Evolutionary conservation across 2,888 invertebrate species (phyloP).

Genomic region (Protodeltote pygarga): DNA sequence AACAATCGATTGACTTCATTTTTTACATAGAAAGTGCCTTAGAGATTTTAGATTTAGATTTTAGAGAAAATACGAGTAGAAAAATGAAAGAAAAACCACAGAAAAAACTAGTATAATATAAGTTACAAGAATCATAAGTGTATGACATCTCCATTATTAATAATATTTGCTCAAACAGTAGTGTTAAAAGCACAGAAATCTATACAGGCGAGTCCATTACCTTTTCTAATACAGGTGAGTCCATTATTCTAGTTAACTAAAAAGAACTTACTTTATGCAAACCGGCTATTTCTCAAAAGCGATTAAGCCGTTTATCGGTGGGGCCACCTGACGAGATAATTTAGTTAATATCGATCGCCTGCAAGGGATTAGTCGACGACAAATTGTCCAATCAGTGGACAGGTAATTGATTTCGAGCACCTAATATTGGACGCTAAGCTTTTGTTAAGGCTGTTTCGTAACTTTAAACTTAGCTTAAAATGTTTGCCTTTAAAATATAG

Average conservation of each 20-base stretch:
- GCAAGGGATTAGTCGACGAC: constrained; percentile 79
- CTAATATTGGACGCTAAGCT: constrained; percentile 63
- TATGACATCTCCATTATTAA: no score
- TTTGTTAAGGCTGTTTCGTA: constrained; percentile 50
- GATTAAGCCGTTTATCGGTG: constrained; percentile 41
- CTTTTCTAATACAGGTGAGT: background rate
- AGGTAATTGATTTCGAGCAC: constrained; percentile 87
- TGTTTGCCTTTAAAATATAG: constrained; percentile 29
- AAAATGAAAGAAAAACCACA: no score
- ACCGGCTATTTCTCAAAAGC: constrained; percentile 34
- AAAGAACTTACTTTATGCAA: constrained; percentile 25
- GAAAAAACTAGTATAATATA: no score
- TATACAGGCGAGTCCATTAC: background rate
- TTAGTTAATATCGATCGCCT: constrained; percentile 78
- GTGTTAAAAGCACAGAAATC: background rate
- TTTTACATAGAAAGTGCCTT: no score
- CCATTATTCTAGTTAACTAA: constrained; percentile 17
- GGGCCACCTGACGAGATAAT: constrained; percentile 77
- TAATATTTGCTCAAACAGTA: background rate
- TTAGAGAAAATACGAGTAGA: no score
- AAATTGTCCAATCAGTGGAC: constrained; percentile 87
- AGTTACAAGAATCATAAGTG: no score
- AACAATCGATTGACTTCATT: no score
- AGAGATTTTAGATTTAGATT: no score
- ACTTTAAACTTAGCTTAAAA: constrained; percentile 47